phyloP scores from a whole-genome alignment of 2,888 invertebrate species.

The Crocallis elinguaria region DNA sequence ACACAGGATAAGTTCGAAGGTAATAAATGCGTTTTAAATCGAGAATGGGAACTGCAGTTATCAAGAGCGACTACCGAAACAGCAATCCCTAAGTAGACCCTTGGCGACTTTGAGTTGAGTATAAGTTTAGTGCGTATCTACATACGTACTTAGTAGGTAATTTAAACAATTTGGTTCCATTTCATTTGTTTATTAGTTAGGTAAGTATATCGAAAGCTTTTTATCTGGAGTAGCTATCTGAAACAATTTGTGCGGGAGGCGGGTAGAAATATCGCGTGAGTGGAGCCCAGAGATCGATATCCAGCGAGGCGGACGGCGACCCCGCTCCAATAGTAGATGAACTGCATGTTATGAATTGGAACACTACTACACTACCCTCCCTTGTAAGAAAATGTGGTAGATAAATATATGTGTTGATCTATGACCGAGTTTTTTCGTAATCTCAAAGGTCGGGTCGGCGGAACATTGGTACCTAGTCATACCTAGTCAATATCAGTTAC shows the following conservation, averaged over 20 bases:
- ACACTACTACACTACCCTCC: background rate
- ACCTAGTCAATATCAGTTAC: too few species aligned
- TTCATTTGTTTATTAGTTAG: background rate
- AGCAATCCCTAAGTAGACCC: too few species aligned
- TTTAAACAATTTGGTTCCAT: slow-evolving; percentile 4
- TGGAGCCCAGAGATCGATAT: slow-evolving; percentile 63
- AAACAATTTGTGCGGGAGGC: slow-evolving; percentile 48
- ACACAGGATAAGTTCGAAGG: too few species aligned
- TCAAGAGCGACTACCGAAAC: too few species aligned
- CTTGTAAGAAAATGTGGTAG: background rate
- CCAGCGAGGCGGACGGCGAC: slow-evolving; percentile 60
- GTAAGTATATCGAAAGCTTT: slow-evolving; percentile 14
- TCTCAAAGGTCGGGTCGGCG: too few species aligned
- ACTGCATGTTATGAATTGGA: slow-evolving; percentile 30
- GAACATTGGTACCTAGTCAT: too few species aligned
- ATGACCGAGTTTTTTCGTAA: background rate
- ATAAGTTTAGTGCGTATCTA: too few species aligned
- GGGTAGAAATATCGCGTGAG: slow-evolving; percentile 61
- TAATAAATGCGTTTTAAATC: too few species aligned
- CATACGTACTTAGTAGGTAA: background rate
- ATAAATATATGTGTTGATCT: background rate
- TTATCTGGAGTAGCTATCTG: slow-evolving; percentile 47
- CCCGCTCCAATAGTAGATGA: slow-evolving; percentile 45
- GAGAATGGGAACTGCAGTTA: too few species aligned
- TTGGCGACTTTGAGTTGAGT: too few species aligned